phyloP scores from a whole-genome alignment of 2,113 vertebrate genomes.

The Brachyhypopomus occidentalis region DNA sequence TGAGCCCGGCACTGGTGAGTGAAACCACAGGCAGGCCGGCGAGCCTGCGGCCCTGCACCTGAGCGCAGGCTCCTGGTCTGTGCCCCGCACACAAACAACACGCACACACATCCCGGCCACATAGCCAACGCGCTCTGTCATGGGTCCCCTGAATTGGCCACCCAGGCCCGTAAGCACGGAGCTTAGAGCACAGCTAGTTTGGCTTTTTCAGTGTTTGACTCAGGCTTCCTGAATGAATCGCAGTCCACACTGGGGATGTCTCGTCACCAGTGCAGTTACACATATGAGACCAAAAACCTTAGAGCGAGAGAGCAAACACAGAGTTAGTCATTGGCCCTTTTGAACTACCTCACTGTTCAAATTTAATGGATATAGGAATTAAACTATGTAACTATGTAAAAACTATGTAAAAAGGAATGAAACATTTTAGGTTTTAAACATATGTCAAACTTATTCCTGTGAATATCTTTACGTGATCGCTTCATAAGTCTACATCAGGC shows the following conservation, averaged over 20 bases:
- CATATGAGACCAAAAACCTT: background rate
- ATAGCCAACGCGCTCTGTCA: background rate
- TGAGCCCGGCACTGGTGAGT: constrained; percentile 94
- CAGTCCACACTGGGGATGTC: background rate
- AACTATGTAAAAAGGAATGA: background rate
- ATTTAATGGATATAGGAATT: background rate
- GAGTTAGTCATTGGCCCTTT: background rate
- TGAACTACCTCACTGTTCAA: constrained; percentile 7
- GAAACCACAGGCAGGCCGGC: background rate
- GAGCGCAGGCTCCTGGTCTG: background rate
- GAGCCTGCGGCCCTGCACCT: background rate
- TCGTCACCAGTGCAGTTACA: background rate
- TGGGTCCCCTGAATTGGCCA: background rate
- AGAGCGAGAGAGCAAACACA: background rate
- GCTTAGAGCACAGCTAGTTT: too few species aligned
- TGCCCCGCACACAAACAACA: background rate
- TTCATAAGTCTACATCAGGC: constrained; percentile 3
- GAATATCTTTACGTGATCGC: background rate
- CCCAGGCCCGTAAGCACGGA: too few species aligned
- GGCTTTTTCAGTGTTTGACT: too few species aligned
- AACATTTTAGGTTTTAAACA: background rate
- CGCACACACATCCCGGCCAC: constrained; percentile 24
- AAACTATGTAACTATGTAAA: too few species aligned
- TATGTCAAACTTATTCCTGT: background rate
- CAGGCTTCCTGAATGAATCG: too few species aligned